These are phyloP conservation scores for Rattus rattus DNA, from an alignment of 2,113 vertebrate species.

Conservation along the genomic window DNA sequence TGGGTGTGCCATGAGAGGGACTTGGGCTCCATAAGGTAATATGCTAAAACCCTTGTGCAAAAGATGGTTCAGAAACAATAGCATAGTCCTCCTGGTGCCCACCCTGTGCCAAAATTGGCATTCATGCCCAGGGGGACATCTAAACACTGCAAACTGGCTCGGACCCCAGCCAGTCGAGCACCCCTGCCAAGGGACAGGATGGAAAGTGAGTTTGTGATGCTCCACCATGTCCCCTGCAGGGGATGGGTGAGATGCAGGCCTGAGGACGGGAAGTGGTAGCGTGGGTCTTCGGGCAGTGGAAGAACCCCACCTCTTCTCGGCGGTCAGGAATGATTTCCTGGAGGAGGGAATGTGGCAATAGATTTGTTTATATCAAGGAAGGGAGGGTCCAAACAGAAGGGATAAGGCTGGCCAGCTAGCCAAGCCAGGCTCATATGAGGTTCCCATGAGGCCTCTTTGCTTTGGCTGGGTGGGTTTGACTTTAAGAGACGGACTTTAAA, in stretches of 20 bases:
- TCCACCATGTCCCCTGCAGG: background rate
- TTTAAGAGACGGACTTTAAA: background rate
- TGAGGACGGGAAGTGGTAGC: slow-evolving; percentile 56
- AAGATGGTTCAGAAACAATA: background rate
- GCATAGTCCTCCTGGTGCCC: background rate
- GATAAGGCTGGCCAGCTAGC: background rate
- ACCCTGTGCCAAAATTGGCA: background rate
- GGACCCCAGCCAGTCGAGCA: background rate
- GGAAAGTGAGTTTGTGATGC: background rate
- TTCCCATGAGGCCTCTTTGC: fast-evolving
- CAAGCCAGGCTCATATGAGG: fast-evolving
- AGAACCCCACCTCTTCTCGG: slow-evolving; percentile 59
- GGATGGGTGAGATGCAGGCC: background rate
- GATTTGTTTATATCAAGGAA: slow-evolving; percentile 73
- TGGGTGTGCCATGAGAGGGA: background rate
- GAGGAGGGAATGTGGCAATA: slow-evolving; percentile 61
- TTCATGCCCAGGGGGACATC: background rate
- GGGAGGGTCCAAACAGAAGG: slow-evolving; percentile 35
- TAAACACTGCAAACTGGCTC: background rate
- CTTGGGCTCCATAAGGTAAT: too few species aligned
- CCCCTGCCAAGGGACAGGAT: background rate
- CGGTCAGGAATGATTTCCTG: slow-evolving; percentile 67
- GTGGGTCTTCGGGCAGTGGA: slow-evolving; percentile 40
- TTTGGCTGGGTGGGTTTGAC: background rate
- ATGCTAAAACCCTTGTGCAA: background rate